These are phyloP conservation scores for Hystrix cristata DNA, from an alignment of 2,113 vertebrate species.

Conservation along the genomic window DNA sequence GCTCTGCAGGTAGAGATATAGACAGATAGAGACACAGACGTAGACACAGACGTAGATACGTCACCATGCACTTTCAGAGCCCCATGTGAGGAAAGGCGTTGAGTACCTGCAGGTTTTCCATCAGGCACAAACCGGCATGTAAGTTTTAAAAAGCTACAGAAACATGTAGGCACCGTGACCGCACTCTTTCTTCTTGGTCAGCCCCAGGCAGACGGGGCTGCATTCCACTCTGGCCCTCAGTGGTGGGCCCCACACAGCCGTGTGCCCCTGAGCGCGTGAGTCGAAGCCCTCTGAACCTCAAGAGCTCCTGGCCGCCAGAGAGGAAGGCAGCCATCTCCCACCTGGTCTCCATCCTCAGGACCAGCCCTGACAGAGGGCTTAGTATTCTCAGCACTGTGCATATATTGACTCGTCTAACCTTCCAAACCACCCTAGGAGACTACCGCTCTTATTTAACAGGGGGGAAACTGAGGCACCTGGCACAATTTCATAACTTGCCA, in stretches of 20 bases:
- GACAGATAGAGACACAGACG: too few species aligned
- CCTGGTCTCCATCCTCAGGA: background rate
- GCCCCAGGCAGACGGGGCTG: background rate
- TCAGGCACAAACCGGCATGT: background rate
- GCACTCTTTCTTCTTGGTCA: background rate
- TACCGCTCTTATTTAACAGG: background rate
- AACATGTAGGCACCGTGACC: background rate
- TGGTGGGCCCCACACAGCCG: fast-evolving
- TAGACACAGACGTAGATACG: background rate
- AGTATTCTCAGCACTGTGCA: background rate
- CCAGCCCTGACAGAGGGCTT: background rate
- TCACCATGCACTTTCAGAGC: background rate
- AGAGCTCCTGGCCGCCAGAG: background rate
- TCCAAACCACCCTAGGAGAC: background rate
- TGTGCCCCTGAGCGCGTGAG: background rate
- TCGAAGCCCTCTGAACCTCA: background rate
- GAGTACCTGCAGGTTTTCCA: background rate
- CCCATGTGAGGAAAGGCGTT: background rate
- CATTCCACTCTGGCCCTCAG: background rate
- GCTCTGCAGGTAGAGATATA: background rate
- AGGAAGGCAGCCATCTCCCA: background rate
- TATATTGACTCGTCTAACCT: background rate
- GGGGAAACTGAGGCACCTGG: conserved; percentile 3
- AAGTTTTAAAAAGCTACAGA: background rate
- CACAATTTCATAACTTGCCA: background rate